Evolutionary conservation across 1,140 invertebrate genomes (phyloP).

Genomic region (Bombyx mori): ASM3026992v2 NC_085116.1:3801001-3801500

Average conservation of each 20-base stretch:
- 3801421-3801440: too few species aligned
- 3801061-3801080: conserved; percentile 36
- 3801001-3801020: conserved; percentile 16
- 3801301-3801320: too few species aligned
- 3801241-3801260: too few species aligned
- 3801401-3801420: too few species aligned
- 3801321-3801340: too few species aligned
- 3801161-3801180: conserved; percentile 8
- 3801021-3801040: not conserved
- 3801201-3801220: too few species aligned
- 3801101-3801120: conserved; percentile 31
- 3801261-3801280: too few species aligned
- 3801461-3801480: too few species aligned
- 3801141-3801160: conserved; percentile 27
- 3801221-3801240: too few species aligned
- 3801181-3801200: conserved; percentile 8
- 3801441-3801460: not conserved
- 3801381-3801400: not conserved
- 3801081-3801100: conserved; percentile 26
- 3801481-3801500: too few species aligned
- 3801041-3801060: conserved; percentile 6
- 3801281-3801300: too few species aligned
- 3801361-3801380: not conserved
- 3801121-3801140: conserved; percentile 30
- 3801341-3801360: too few species aligned